Percentiles rank a stretch among this genome's conserved stretches.
These are phyloP conservation scores for Potamarius usumacintae DNA, from an alignment of 2,113 vertebrate genomes.

Conservation along the genomic window DNA sequence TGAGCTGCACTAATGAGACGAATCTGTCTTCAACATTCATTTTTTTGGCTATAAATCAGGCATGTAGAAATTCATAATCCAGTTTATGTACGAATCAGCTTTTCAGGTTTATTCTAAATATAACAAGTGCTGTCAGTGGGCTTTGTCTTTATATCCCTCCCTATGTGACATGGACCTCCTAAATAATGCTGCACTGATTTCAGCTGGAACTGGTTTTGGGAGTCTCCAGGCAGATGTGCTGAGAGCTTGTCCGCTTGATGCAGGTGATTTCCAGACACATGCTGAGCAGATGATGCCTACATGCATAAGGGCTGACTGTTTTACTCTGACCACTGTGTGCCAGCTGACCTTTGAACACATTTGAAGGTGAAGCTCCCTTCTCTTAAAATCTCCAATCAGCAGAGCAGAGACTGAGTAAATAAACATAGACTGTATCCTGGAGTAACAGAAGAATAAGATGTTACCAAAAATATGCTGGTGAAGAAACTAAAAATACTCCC, in stretches of 20 bases:
- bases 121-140: background rate
- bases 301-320: background rate
- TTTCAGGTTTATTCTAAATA: conserved; percentile 23
- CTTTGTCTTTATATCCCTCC: background rate
- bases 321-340: conserved; percentile 52
- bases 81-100: background rate
- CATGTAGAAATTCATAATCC: conserved; percentile 17
- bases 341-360: conserved; percentile 54
- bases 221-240: background rate
- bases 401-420: conserved; percentile 9
- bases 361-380: conserved; percentile 59
- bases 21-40: conserved; percentile 17
- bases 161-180: background rate
- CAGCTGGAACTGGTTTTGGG: background rate
- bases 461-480: background rate
- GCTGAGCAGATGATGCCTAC: background rate
- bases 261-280: background rate
- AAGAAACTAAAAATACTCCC: background rate
- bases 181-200: background rate
- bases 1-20: conserved; percentile 28
- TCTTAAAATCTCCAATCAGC: conserved; percentile 15
- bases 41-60: conserved; percentile 7
- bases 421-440: background rate
- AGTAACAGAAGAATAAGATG: conserved; percentile 16
- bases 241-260: conserved; percentile 56